Percentiles rank a stretch among this genome's conserved stretches.
phyloP scores from a whole-genome alignment of 2,888 invertebrate species.

The Carterocephalus palaemon region DNA sequence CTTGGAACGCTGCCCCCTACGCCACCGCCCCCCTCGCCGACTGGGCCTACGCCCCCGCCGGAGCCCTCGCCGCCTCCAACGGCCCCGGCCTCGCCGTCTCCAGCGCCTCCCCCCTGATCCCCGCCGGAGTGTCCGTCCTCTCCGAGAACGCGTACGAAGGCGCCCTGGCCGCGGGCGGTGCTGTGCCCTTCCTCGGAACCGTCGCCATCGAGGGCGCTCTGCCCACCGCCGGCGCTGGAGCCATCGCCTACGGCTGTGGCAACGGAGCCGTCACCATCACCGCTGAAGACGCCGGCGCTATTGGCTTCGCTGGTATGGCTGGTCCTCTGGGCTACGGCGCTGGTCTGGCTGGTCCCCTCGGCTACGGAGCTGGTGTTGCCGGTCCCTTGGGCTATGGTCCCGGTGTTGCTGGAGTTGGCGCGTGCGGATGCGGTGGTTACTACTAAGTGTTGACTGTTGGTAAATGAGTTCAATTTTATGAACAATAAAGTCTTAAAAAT shows the following conservation, averaged over 20 bases:
- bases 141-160: conserved; percentile 21
- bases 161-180: conserved; percentile 24
- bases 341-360: no score
- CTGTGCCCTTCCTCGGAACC: conserved; percentile 39
- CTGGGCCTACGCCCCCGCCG: neutral
- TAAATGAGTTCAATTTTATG: no score
- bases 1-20: neutral
- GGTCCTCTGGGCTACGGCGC: no score
- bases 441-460: neutral
- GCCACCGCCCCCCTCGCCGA: neutral
- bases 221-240: conserved; percentile 40
- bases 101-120: conserved; percentile 6
- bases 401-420: neutral
- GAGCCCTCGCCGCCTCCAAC: conserved; percentile 5
- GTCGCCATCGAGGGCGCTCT: conserved; percentile 41
- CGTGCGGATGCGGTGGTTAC: neutral
- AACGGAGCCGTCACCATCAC: conserved; percentile 34
- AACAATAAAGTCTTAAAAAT: no score
- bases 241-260: conserved; percentile 33
- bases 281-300: conserved; percentile 30
- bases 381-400: neutral
- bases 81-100: conserved; percentile 4
- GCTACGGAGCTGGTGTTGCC: conserved; percentile 7
- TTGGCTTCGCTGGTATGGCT: conserved; percentile 8
- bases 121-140: neutral